Percentiles rank a stretch among this genome's conserved stretches.
phyloP scores from a whole-genome alignment of 1,140 invertebrate species.

The Heliconius hermathena region DNA sequence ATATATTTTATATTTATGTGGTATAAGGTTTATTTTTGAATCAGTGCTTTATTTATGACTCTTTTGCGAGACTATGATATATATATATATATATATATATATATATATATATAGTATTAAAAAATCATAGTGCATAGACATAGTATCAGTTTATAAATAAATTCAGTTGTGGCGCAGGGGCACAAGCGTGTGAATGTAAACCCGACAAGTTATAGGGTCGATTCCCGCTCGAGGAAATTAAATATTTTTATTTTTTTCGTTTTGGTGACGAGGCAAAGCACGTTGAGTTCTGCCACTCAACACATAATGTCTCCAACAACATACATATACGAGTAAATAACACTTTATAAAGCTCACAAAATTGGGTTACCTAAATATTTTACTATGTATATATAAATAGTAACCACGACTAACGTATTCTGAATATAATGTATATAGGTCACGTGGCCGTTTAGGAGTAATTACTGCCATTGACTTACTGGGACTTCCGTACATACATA shows the following conservation, averaged over 20 bases:
- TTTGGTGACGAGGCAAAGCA: no score
- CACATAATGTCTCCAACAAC: no score
- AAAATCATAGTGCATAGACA: background rate
- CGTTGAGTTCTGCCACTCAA: no score
- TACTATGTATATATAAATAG: background rate
- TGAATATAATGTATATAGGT: conserved; percentile 27
- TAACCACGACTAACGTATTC: background rate
- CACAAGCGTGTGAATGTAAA: no score
- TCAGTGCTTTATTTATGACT: background rate
- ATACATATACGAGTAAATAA: no score
- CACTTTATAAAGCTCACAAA: background rate
- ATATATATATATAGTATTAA: background rate
- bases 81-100: no score
- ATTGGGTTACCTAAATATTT: background rate
- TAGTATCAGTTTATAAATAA: no score
- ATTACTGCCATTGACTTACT: conserved; percentile 32
- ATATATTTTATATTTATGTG: background rate
- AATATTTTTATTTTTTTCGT: no score
- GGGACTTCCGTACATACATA: conserved; percentile 16
- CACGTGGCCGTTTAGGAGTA: conserved; percentile 29
- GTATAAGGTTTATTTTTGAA: background rate
- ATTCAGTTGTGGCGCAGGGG: no score
- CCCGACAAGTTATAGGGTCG: no score
- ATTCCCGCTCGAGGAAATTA: no score
- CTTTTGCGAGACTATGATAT: background rate